These are phyloP conservation scores for Strigops habroptila DNA, from an alignment of 2,113 vertebrate species.

Conservation along the genomic window DNA sequence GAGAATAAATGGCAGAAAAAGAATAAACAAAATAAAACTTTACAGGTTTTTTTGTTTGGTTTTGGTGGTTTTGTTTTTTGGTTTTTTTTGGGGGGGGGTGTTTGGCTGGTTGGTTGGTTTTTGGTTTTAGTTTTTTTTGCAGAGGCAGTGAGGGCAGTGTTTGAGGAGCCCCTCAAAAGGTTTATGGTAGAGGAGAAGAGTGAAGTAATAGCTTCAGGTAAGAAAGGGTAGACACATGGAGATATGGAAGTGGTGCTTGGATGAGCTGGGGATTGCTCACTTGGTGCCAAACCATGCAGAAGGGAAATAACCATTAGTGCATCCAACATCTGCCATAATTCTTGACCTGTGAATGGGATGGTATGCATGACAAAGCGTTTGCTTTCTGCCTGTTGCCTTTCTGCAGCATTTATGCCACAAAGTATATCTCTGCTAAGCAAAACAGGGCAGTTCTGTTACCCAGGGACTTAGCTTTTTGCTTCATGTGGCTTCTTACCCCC, in stretches of 20 bases:
- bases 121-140: background rate
- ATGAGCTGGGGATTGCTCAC: background rate
- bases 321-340: background rate
- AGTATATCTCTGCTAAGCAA: background rate
- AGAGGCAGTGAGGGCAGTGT: background rate
- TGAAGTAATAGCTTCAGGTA: background rate
- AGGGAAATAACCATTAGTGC: background rate
- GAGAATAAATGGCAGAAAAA: background rate
- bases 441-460: background rate
- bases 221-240: background rate
- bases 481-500: fast-evolving
- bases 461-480: background rate
- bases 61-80: too few relatives aligned
- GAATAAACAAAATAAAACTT: background rate
- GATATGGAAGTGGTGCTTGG: background rate
- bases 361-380: background rate
- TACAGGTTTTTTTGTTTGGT: background rate
- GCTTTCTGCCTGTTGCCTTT: background rate
- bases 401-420: background rate
- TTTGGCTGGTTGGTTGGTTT: too few relatives aligned
- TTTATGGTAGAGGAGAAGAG: background rate
- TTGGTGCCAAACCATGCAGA: fast-evolving
- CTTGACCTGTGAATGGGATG: background rate
- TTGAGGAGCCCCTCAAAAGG: background rate
- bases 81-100: background rate